A percentile compares a stretch with the other conserved stretches of the same genome.
Conservation (phyloP, 2,113 vertebrate genomes). For the Cyphomyrus discorhynchus region DNA sequence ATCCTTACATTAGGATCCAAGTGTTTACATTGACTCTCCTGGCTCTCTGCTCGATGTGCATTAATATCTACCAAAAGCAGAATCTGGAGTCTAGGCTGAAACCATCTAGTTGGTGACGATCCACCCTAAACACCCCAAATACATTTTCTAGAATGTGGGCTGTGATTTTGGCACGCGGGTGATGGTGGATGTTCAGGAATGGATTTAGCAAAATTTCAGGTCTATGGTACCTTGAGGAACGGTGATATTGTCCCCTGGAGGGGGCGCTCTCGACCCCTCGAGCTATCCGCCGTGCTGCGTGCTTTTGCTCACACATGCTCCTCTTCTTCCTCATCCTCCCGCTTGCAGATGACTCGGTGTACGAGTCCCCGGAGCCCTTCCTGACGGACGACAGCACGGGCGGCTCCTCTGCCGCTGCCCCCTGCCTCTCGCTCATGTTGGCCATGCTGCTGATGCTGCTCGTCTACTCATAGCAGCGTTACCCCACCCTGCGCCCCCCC, state of each 20-base stretch:
- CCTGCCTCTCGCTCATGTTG: conserved; percentile 38
- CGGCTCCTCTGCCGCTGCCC: conserved; percentile 49
- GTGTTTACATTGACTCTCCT: conserved; percentile 25
- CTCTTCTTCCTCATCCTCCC: conserved; percentile 9
- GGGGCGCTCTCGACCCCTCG: neutral
- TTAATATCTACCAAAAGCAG: neutral
- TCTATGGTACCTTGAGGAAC: neutral
- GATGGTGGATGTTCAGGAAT: neutral
- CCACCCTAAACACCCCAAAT: neutral
- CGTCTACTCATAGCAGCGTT: conserved; percentile 36
- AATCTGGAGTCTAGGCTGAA: neutral
- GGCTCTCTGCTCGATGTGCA: neutral
- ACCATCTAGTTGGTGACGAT: neutral
- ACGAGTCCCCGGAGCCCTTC: conserved; percentile 89
- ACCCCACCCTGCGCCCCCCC: neutral
- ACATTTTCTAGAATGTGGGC: neutral
- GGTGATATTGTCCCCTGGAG: neutral
- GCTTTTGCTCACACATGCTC: neutral
- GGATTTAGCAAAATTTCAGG: neutral
- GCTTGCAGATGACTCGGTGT: conserved; percentile 79
- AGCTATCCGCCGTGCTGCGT: neutral
- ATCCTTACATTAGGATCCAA: conserved; percentile 11
- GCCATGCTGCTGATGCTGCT: conserved; percentile 43
- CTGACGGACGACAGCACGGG: conserved; percentile 89
- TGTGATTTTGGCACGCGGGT: neutral